These are phyloP conservation scores for Gortyna flavago DNA, from an alignment of 2,888 invertebrate genomes.

Conservation along the genomic window DNA sequence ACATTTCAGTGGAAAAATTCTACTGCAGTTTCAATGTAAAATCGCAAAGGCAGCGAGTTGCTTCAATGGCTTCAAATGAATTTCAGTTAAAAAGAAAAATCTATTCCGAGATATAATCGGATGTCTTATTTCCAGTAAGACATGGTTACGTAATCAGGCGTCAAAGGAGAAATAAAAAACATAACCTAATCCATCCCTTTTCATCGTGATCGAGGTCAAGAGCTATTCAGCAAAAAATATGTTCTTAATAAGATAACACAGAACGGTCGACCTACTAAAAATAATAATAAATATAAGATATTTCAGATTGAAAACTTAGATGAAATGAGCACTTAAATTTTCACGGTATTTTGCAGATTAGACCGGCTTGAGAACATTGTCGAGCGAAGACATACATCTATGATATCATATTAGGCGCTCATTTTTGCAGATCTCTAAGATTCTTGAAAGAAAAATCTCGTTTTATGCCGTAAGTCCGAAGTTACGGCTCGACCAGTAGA, in stretches of 20 bases:
- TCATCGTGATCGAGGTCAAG: too few relatives aligned
- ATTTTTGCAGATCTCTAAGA: constrained; percentile 3
- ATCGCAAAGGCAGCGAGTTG: not conserved
- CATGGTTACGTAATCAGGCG: not conserved
- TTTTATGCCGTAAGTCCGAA: constrained; percentile 16
- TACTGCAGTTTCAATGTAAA: not conserved
- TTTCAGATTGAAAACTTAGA: not conserved
- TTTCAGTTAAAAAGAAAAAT: not conserved
- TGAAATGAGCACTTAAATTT: not conserved
- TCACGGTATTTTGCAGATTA: not conserved
- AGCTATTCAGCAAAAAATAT: too few relatives aligned
- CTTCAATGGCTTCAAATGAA: not conserved
- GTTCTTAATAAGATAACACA: not conserved
- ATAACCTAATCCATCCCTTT: not conserved
- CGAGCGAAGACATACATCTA: not conserved
- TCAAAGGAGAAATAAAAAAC: not conserved
- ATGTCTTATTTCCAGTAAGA: not conserved
- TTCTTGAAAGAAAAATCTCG: constrained; percentile 16
- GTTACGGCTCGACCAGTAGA: constrained; percentile 10
- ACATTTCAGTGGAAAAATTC: not conserved
- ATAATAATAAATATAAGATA: not conserved
- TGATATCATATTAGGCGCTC: not conserved
- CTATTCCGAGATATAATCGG: too few relatives aligned
- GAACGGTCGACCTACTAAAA: not conserved
- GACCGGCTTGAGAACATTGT: not conserved